phyloP scores from a whole-genome alignment of 2,113 vertebrate species.

The Urocitellus parryii region DNA sequence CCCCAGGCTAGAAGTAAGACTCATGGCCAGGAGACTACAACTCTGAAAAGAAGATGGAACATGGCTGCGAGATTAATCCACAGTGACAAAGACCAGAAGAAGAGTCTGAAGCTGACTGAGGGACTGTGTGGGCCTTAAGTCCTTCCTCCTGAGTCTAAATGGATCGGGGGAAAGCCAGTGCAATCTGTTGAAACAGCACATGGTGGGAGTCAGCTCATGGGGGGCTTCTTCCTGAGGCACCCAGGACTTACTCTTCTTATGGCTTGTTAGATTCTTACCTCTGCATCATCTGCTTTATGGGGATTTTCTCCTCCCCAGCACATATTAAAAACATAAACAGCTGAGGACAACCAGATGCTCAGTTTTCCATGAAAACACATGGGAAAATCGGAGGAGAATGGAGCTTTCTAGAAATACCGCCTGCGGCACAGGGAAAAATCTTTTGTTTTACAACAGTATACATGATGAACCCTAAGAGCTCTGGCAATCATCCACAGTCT shows the following conservation, averaged over 20 bases:
- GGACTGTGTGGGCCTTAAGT: neutral
- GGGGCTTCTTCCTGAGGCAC: neutral
- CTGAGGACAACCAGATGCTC: neutral
- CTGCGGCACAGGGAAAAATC: slow-evolving; percentile 50
- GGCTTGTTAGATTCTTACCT: neutral
- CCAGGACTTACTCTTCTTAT: neutral
- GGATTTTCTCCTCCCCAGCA: neutral
- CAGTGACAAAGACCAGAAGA: neutral
- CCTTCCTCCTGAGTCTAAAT: neutral
- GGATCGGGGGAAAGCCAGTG: neutral
- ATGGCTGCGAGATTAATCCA: neutral
- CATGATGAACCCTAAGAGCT: neutral
- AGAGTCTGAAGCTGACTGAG: neutral
- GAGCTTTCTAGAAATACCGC: slow-evolving; percentile 41
- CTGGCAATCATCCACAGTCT: slow-evolving; percentile 34
- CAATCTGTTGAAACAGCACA: neutral
- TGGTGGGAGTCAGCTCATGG: accelerated
- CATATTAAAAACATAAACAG: slow-evolving; percentile 39
- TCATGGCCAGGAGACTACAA: neutral
- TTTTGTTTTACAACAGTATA: neutral
- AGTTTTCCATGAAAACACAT: slow-evolving; percentile 46
- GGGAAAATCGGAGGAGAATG: slow-evolving; percentile 41
- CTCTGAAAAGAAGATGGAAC: neutral
- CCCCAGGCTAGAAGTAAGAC: neutral
- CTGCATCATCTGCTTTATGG: neutral